A percentile compares a stretch with the other conserved stretches of the same genome.
These are phyloP conservation scores for Hypocryptadius cinnamomeus DNA, from an alignment of 2,113 vertebrate genomes.

Conservation along the genomic window DNA sequence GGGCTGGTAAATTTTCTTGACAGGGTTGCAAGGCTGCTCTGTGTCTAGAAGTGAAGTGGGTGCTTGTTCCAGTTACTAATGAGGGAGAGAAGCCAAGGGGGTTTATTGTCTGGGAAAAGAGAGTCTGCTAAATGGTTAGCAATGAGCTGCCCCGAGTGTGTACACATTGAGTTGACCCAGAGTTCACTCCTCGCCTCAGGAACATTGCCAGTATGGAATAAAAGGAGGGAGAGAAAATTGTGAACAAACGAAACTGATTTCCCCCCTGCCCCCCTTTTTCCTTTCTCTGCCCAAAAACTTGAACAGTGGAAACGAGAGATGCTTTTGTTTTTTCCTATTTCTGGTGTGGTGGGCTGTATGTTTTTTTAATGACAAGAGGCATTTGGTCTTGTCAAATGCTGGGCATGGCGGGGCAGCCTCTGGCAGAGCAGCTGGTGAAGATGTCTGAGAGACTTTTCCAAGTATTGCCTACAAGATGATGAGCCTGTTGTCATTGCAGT, in stretches of 20 bases:
- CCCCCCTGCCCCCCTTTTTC: not conserved
- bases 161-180: conserved; percentile 13
- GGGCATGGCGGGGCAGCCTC: not conserved
- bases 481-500: not conserved
- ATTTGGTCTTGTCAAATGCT: not conserved
- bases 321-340: not conserved
- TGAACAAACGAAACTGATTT: not conserved
- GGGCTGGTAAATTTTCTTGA: conserved; percentile 42
- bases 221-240: conserved; percentile 5
- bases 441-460: not conserved
- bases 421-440: not conserved
- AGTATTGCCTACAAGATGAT: not conserved
- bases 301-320: not conserved
- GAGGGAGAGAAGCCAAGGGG: conserved; percentile 20
- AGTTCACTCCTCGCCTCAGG: not conserved
- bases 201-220: not conserved
- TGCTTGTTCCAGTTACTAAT: conserved; percentile 42
- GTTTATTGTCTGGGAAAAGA: not conserved
- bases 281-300: not conserved
- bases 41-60: conserved; percentile 4
- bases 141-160: not conserved
- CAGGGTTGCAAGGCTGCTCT: conserved; percentile 15
- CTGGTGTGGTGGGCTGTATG: not conserved
- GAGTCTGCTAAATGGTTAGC: not conserved
- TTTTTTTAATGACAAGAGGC: not conserved